phyloP scores from a whole-genome alignment of 2,113 vertebrate species.

The Jacana jacana region DNA sequence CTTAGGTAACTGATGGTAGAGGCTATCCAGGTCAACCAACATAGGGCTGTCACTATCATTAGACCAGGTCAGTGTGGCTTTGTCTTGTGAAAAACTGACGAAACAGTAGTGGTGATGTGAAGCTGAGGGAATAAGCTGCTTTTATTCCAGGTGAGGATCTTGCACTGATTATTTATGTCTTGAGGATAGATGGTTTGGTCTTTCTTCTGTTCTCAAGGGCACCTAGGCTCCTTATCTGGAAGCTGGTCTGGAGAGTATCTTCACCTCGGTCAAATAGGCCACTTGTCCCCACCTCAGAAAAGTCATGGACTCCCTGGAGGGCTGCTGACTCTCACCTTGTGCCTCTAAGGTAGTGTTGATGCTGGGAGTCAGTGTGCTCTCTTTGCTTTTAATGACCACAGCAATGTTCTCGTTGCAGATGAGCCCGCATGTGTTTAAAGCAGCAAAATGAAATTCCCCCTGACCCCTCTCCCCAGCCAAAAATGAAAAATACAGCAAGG shows the following conservation, averaged over 20 bases:
- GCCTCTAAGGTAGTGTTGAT: accelerated
- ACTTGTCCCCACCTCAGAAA: background rate
- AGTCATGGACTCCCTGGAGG: background rate
- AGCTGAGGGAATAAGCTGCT: background rate
- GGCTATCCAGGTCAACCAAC: background rate
- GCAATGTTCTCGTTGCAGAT: background rate
- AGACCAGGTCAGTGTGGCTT: background rate
- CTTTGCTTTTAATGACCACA: conserved; percentile 8
- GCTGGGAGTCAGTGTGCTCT: background rate
- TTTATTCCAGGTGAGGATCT: background rate
- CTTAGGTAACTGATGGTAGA: background rate
- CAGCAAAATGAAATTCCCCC: background rate
- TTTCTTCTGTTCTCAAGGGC: background rate
- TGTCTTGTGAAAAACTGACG: background rate
- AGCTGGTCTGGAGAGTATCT: background rate
- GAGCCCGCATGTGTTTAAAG: background rate
- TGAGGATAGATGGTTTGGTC: background rate
- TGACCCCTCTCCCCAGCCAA: background rate
- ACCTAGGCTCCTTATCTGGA: background rate
- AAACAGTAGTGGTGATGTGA: background rate
- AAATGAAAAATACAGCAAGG: background rate
- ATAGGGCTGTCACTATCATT: background rate
- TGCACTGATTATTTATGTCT: background rate
- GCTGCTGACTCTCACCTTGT: background rate
- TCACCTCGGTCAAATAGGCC: accelerated